Percentiles rank a stretch among this genome's conserved stretches.
These are phyloP conservation scores for Bactericera cockerelli DNA, from an alignment of 1,140 invertebrate genomes.

Conservation along the genomic window DNA sequence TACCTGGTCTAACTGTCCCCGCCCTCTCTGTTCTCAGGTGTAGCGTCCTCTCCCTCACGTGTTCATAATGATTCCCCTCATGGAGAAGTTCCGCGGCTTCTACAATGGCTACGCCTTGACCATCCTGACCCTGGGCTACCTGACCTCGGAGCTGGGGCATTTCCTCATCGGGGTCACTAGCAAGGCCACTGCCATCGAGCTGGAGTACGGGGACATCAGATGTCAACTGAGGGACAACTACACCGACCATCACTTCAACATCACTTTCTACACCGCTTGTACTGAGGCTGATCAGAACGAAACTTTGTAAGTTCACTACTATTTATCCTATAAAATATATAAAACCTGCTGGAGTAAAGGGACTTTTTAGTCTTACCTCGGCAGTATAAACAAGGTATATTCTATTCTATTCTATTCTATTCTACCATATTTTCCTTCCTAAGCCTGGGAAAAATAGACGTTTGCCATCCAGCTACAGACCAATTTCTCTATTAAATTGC, in stretches of 20 bases:
- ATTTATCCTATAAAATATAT: too few species aligned
- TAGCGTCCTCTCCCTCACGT: not conserved
- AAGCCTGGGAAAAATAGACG: too few species aligned
- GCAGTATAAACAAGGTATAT: too few species aligned
- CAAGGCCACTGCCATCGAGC: conserved; percentile 61
- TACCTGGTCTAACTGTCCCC: too few species aligned
- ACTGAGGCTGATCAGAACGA: conserved; percentile 39
- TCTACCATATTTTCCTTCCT: too few species aligned
- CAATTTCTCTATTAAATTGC: too few species aligned
- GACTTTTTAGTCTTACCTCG: too few species aligned
- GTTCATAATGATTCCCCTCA: conserved; percentile 25
- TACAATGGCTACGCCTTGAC: conserved; percentile 62
- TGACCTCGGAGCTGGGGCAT: conserved; percentile 69
- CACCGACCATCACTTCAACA: conserved; percentile 31
- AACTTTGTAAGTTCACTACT: conserved; percentile 40
- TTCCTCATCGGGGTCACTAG: conserved; percentile 76
- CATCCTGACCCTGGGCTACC: conserved; percentile 62
- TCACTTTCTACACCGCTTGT: conserved; percentile 44
- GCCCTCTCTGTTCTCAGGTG: not conserved
- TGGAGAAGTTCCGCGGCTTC: conserved; percentile 44
- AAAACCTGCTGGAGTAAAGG: too few species aligned
- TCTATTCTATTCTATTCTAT: too few species aligned
- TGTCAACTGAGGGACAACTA: conserved; percentile 53
- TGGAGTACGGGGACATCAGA: conserved; percentile 75
- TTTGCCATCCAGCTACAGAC: too few species aligned